phyloP scores from a whole-genome alignment of 2,113 vertebrate genomes.

The Loxodonta africana region DNA sequence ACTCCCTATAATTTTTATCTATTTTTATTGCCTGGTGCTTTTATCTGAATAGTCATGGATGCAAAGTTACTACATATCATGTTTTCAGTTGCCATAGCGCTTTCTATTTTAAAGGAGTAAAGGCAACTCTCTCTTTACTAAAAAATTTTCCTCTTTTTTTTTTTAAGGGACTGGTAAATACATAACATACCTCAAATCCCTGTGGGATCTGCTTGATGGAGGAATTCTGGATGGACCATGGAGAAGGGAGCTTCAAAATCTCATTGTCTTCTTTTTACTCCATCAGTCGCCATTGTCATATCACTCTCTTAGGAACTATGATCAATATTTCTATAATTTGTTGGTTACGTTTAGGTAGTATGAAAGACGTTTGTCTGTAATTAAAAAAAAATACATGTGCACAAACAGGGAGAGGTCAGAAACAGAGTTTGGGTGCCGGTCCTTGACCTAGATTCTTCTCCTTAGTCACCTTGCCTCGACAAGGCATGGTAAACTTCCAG shows the following conservation, averaged over 20 bases:
- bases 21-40: slow-evolving; percentile 55
- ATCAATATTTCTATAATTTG: slow-evolving; percentile 15
- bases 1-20: background rate
- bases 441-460: background rate
- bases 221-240: background rate
- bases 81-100: slow-evolving; percentile 45
- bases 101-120: slow-evolving; percentile 65
- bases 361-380: background rate
- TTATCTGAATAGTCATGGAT: slow-evolving; percentile 52
- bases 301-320: background rate
- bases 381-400: background rate
- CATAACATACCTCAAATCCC: background rate
- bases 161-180: slow-evolving; percentile 18
- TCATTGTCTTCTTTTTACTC: slow-evolving; percentile 3
- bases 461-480: background rate
- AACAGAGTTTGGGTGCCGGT: background rate
- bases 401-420: background rate
- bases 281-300: background rate
- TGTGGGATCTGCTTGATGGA: background rate
- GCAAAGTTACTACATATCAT: slow-evolving; percentile 42
- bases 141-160: slow-evolving; percentile 8
- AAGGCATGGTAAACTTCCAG: background rate
- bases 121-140: slow-evolving; percentile 22
- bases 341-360: background rate
- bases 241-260: background rate